Conservation (phyloP, 2,888 invertebrate genomes). For the Oligia strigilis region DNA sequence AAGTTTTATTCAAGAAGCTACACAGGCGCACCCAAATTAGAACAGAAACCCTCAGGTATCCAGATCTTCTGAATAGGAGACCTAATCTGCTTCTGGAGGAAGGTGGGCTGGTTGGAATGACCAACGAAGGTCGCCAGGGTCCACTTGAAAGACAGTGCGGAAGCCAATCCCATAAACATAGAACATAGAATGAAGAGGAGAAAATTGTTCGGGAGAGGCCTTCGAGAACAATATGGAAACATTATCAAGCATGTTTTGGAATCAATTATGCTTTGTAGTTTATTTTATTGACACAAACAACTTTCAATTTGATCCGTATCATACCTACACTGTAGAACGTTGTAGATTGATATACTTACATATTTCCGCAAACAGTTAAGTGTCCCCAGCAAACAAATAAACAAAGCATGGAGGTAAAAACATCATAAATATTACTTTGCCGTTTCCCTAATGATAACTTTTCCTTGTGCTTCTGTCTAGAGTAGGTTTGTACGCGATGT, state of each 20-base stretch:
- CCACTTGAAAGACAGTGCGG: too few species aligned
- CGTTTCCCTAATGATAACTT: slow-evolving; percentile 26
- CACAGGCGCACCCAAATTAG: too few species aligned
- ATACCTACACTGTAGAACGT: not conserved
- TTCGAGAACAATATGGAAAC: too few species aligned
- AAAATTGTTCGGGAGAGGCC: too few species aligned
- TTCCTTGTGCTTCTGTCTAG: slow-evolving; percentile 14
- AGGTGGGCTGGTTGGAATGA: too few species aligned
- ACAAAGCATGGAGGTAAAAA: not conserved
- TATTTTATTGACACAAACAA: not conserved
- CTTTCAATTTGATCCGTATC: slow-evolving; percentile 16
- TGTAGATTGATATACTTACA: slow-evolving; percentile 1
- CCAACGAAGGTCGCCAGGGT: too few species aligned
- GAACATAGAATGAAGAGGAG: too few species aligned
- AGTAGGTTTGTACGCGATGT: not conserved
- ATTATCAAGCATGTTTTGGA: not conserved
- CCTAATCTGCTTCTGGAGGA: too few species aligned
- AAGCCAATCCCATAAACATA: too few species aligned
- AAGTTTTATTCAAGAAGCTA: too few species aligned
- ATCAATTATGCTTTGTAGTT: not conserved
- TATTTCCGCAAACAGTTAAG: slow-evolving; percentile 12
- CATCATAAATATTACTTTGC: not conserved
- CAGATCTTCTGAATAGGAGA: too few species aligned
- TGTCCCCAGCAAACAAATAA: slow-evolving; percentile 19
- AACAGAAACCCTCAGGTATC: too few species aligned